Conservation (phyloP, 1,140 invertebrate genomes). For the Heliconius hermathena region DNA sequence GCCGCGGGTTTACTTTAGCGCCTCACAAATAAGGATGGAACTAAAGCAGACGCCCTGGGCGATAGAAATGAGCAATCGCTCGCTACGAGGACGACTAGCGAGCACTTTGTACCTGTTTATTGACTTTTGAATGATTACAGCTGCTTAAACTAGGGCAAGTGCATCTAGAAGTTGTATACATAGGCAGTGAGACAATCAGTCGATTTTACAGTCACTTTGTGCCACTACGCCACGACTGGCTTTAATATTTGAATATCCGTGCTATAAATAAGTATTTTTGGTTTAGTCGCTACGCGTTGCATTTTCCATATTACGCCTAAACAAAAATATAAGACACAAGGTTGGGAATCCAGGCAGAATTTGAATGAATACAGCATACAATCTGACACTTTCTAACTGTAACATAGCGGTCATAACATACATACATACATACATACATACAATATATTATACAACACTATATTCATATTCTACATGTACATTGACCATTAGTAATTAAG, state of each 20-base stretch:
- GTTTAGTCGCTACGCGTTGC: too few species aligned
- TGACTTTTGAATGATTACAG: constrained; percentile 4
- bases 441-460: not conserved
- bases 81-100: not conserved
- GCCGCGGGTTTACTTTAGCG: not conserved
- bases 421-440: too few species aligned
- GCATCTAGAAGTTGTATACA: not conserved
- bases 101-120: constrained; percentile 1
- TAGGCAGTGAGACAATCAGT: not conserved
- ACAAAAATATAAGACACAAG: too few species aligned
- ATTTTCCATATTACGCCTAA: too few species aligned
- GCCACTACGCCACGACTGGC: too few species aligned
- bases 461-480: not conserved
- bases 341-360: too few species aligned
- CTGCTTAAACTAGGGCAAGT: not conserved
- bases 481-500: constrained; percentile 10
- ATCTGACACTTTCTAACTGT: too few species aligned
- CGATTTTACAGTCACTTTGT: too few species aligned
- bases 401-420: too few species aligned
- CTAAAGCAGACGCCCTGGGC: not conserved
- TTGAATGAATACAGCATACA: too few species aligned
- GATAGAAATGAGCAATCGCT: not conserved
- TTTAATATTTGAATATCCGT: too few species aligned
- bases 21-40: constrained; percentile 1
- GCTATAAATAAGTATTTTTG: too few species aligned